Conservation (phyloP, 2,113 vertebrate species). For the Tragelaphus strepsiceros region DNA sequence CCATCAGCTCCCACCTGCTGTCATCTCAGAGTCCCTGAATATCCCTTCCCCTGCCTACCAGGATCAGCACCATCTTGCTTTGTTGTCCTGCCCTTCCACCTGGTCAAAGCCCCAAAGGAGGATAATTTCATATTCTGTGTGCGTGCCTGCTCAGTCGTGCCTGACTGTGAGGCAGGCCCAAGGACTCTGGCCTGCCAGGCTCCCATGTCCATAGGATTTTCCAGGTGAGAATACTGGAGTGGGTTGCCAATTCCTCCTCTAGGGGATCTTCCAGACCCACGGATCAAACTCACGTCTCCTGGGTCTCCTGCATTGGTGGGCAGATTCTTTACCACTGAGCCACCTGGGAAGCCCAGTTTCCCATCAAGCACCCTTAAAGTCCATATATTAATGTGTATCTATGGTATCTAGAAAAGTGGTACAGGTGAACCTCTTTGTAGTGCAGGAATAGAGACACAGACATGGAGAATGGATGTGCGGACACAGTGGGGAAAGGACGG, state of each 20-base stretch:
- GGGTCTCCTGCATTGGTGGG: neutral
- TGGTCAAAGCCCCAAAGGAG: neutral
- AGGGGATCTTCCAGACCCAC: neutral
- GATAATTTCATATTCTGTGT: neutral
- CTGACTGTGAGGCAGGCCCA: neutral
- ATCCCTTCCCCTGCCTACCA: neutral
- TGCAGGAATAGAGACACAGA: neutral
- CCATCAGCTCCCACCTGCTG: too few relatives aligned
- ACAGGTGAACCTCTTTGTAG: neutral
- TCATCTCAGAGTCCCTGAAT: neutral
- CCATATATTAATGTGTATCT: neutral
- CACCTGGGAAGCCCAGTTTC: neutral
- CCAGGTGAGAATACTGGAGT: neutral
- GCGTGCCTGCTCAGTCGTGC: rapidly evolving
- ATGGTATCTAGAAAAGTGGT: neutral
- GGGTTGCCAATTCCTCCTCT: neutral
- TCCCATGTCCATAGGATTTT: neutral
- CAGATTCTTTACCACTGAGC: neutral
- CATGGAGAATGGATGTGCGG: neutral
- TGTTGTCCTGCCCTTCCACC: neutral
- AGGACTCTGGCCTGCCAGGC: neutral
- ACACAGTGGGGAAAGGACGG: neutral
- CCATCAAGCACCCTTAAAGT: neutral
- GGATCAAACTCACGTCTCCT: neutral
- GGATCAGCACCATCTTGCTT: neutral